These are phyloP conservation scores for Aphelocoma coerulescens DNA, from an alignment of 2,113 vertebrate genomes.

Conservation along the genomic window DNA sequence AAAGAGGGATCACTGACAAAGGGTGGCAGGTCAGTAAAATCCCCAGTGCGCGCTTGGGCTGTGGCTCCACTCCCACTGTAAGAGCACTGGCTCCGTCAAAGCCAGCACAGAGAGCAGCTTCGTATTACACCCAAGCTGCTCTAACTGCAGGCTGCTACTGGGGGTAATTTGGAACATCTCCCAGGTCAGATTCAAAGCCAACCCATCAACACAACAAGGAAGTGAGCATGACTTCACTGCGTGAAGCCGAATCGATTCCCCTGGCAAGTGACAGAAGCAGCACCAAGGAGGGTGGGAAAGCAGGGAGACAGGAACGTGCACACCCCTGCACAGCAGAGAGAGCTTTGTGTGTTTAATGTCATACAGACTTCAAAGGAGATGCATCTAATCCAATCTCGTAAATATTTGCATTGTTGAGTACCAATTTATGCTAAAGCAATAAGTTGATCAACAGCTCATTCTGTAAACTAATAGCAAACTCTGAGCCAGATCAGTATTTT, in stretches of 20 bases:
- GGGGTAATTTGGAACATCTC: background rate
- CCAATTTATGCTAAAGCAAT: background rate
- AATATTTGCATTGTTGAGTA: background rate
- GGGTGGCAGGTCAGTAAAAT: background rate
- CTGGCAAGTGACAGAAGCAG: background rate
- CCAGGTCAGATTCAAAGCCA: background rate
- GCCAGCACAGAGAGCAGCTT: background rate
- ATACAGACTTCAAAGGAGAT: background rate
- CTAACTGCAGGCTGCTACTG: background rate
- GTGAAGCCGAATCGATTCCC: rapidly evolving
- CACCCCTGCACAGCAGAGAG: background rate
- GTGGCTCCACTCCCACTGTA: background rate
- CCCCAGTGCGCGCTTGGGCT: background rate
- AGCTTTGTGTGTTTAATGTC: background rate
- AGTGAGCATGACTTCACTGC: rapidly evolving
- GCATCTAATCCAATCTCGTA: background rate
- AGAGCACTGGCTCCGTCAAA: background rate
- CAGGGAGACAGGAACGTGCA: background rate
- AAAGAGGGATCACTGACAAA: background rate
- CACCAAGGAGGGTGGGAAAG: background rate
- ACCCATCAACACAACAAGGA: background rate
- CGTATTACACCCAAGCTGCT: background rate
- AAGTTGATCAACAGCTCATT: background rate
- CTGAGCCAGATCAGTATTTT: background rate
- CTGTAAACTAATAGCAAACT: background rate